A percentile compares a stretch with the other conserved stretches of the same genome.
Conservation (phyloP, 2,888 invertebrate species). For the Sphecodes monilicornis region DNA sequence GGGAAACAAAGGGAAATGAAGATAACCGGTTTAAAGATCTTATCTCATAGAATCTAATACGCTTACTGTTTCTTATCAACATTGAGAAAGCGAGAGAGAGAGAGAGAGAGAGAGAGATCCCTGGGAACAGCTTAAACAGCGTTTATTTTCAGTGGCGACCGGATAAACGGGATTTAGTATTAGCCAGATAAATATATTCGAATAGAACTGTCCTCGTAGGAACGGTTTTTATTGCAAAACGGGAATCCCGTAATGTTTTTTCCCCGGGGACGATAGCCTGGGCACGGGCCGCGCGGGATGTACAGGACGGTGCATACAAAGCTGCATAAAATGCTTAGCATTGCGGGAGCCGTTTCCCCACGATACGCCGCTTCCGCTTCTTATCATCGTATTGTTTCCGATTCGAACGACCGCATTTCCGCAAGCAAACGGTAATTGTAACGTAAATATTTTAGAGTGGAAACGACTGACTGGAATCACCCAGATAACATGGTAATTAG, state of each 20-base stretch:
- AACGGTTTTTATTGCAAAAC: slow-evolving; percentile 37
- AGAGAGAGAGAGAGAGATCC: background rate
- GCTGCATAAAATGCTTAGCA: slow-evolving; percentile 22
- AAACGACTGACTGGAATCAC: background rate
- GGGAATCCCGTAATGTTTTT: slow-evolving; percentile 16
- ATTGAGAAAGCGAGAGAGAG: background rate
- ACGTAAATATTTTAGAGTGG: background rate
- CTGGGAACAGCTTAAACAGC: slow-evolving; percentile 5
- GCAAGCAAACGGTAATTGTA: background rate
- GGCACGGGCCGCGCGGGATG: background rate
- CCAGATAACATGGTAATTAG: background rate
- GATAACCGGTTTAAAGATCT: slow-evolving; percentile 7
- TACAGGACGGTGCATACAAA: slow-evolving; percentile 6
- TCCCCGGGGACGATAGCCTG: background rate
- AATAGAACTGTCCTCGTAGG: slow-evolving; percentile 27
- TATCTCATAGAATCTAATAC: slow-evolving; percentile 13
- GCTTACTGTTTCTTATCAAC: slow-evolving; percentile 10
- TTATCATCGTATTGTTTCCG: background rate
- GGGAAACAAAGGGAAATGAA: too few relatives aligned
- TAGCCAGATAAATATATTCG: slow-evolving; percentile 32
- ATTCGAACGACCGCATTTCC: background rate
- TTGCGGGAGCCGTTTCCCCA: background rate
- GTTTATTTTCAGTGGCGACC: slow-evolving; percentile 4
- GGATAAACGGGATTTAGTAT: slow-evolving; percentile 22
- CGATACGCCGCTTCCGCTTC: background rate